Evolutionary conservation across 2,113 vertebrate genomes (phyloP).

Genomic region (Seriola quinqueradiata): DNA sequence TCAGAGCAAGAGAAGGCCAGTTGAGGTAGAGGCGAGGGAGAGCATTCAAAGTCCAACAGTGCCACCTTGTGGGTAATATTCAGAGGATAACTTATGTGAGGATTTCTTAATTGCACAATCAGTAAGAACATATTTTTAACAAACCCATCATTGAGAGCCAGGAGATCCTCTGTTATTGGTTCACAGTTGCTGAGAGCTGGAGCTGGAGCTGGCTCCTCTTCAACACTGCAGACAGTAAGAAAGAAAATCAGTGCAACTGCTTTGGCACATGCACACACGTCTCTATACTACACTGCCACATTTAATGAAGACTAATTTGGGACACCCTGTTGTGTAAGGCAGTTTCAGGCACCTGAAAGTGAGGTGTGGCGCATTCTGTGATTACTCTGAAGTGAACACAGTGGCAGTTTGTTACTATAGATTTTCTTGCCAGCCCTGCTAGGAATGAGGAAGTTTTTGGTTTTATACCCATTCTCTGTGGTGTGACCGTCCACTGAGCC

Average conservation of each 20-base stretch:
- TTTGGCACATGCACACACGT: constrained; percentile 5
- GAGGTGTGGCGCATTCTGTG: constrained; percentile 26
- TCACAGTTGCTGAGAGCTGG: constrained; percentile 46
- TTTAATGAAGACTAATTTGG: constrained; percentile 49
- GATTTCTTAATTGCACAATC: constrained; percentile 6
- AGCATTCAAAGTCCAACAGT: constrained; percentile 59
- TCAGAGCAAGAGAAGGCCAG: constrained; percentile 34
- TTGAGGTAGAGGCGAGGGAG: neutral
- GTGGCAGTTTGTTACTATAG: constrained; percentile 26
- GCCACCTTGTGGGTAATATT: constrained; percentile 70
- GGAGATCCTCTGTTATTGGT: constrained; percentile 72
- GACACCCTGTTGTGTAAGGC: constrained; percentile 23
- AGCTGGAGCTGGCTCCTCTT: constrained; percentile 44
- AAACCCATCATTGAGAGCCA: constrained; percentile 73
- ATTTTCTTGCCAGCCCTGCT: constrained; percentile 35
- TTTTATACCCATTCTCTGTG: constrained; percentile 61
- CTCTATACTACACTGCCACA: constrained; percentile 20
- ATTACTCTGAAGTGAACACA: constrained; percentile 50
- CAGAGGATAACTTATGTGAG: neutral
- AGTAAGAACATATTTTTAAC: constrained; percentile 51
- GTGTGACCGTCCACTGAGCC: constrained; percentile 9
- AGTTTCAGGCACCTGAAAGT: constrained; percentile 27
- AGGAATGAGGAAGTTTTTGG: constrained; percentile 57
- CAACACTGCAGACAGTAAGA: constrained; percentile 50
- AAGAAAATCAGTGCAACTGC: constrained; percentile 43